Evolutionary conservation across 1,140 invertebrate genomes (phyloP), one percentile per base, ranked within the genome.

Genomic region (Dinoponera quadriceps): DNA sequence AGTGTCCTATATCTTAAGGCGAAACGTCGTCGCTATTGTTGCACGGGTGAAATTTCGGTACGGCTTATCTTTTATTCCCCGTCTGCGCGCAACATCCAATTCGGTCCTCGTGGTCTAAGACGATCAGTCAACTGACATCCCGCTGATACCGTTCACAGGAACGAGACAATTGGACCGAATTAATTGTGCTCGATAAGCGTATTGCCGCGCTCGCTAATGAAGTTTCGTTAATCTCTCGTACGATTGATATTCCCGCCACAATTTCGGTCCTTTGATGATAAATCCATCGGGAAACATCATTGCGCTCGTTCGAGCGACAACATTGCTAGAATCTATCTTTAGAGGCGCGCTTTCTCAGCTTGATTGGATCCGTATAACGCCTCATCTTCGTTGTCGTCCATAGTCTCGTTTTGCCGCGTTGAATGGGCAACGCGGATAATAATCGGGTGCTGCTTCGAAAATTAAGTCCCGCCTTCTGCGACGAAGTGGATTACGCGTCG

Each of bases 391-490:
- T 68, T 68, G 49, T 77, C 75, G 25, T 69, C 66, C 49, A 65
- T 65, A 65, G 73, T 55, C 60, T 77, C 60, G 27, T 25, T 65
- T 66, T 66, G 22, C 29, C 49, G 51, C 33, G 22, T 48, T 80
- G 65, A 80, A 80, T 80, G 65, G 38, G 75, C 65, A 80, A 69
- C 33, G 38, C 7, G 75, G 75, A 80, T 80, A 80, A 80, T 80
- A 80, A 80, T 80, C 75, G 65, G 68, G 22, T 80, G 68, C 33
- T 33, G 75, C 75, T 59, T 69, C 75, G 65, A 71, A 71, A 71
- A 80, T 80, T 57, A 71, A 80, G 65, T 71, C 75, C 65, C 65
- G 75, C 65, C 75, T 80, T 71, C 75, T 80, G 65, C 75, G 75
- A 69, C 65, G 25, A 57, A 80, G 75, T 57, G 65, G 51, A 80